These are phyloP conservation scores for Caranx melampygus DNA, from an alignment of 2,113 vertebrate species.

Conservation along the genomic window DNA sequence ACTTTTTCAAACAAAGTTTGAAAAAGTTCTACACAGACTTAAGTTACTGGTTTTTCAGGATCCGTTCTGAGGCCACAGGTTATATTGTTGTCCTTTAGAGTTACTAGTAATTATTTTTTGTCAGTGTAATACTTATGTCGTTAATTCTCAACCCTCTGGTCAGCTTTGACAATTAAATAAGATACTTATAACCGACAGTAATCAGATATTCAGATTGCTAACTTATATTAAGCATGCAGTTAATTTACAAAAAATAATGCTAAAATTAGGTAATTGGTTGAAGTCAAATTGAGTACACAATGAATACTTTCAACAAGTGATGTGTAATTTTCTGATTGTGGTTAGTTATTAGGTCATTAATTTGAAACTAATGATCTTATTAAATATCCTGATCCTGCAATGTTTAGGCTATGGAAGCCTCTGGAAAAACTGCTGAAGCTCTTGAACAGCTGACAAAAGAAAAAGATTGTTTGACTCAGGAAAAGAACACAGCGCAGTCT, in stretches of 20 bases:
- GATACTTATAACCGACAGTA: slow-evolving; percentile 22
- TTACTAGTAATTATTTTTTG: slow-evolving; percentile 23
- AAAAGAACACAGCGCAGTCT: slow-evolving; percentile 83
- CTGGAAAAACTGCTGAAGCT: slow-evolving; percentile 85
- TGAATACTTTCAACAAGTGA: slow-evolving; percentile 5
- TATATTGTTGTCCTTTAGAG: slow-evolving; percentile 30
- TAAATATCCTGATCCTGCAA: slow-evolving; percentile 1
- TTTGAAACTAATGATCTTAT: slow-evolving; percentile 7
- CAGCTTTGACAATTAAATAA: slow-evolving; percentile 6
- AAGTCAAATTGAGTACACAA: background rate
- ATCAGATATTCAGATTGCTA: slow-evolving; percentile 4
- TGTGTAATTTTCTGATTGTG: background rate
- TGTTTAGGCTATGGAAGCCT: slow-evolving; percentile 84
- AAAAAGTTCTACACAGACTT: background rate
- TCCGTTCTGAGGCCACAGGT: slow-evolving; percentile 80
- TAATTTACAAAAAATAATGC: slow-evolving; percentile 27
- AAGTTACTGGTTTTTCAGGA: background rate
- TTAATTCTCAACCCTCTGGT: slow-evolving; percentile 25
- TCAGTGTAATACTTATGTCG: slow-evolving; percentile 15
- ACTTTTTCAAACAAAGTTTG: too few species aligned
- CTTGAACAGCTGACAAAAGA: slow-evolving; percentile 88
- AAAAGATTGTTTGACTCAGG: slow-evolving; percentile 84
- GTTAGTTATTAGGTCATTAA: slow-evolving; percentile 11
- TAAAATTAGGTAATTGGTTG: background rate
- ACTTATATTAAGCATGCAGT: slow-evolving; percentile 42